Evolutionary conservation across 1,140 invertebrate species (phyloP).

Genomic region (Bombus difficillimus): DNA sequence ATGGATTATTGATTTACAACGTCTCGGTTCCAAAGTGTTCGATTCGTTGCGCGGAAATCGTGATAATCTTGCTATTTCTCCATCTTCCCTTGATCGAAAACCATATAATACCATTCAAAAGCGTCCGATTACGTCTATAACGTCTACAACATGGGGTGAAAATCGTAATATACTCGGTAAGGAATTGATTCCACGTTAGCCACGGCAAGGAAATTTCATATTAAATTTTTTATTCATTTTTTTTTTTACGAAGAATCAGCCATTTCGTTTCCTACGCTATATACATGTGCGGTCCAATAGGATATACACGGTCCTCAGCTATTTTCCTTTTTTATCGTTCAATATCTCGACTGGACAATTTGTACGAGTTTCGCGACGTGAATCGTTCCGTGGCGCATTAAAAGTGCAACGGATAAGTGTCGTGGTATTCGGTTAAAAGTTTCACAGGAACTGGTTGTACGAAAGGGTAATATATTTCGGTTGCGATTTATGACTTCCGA

Average conservation of each 20-base stretch:
- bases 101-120: background rate
- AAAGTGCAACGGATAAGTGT: background rate
- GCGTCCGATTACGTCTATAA: background rate
- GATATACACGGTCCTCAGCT: no score
- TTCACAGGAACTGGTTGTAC: background rate
- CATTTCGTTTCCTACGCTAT: background rate
- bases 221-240: background rate
- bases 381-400: background rate
- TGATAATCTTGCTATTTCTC: background rate
- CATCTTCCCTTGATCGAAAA: no score
- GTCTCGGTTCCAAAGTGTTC: background rate
- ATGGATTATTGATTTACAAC: slow-evolving; percentile 48
- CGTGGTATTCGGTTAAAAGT: background rate
- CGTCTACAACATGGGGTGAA: background rate
- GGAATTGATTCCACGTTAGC: background rate
- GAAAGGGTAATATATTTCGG: slow-evolving; percentile 38
- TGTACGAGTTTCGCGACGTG: background rate
- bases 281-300: no score
- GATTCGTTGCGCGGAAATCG: background rate
- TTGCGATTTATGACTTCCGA: slow-evolving; percentile 69
- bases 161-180: background rate
- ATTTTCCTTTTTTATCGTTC: background rate
- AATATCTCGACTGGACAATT: background rate
- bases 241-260: background rate
- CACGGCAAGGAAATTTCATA: background rate